Percentiles rank a stretch among this genome's conserved stretches.
phyloP scores from a whole-genome alignment of 2,113 vertebrate species.

The Brienomyrus longianalis region DNA sequence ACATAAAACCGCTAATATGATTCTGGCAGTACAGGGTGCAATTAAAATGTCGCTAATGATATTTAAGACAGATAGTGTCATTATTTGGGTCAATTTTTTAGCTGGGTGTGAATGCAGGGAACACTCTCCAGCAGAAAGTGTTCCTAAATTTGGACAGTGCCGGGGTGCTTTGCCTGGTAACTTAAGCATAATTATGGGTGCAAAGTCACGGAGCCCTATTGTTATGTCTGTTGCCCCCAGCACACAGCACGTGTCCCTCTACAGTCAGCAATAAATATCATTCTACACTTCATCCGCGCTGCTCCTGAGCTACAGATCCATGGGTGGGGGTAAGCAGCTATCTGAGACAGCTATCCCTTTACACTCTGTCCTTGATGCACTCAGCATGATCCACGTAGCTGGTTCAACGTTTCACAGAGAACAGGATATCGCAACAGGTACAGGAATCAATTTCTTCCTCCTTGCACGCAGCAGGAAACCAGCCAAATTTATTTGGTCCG shows the following conservation, averaged over 20 bases:
- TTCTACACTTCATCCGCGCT: not conserved
- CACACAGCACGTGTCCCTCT: not conserved
- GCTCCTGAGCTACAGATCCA: not conserved
- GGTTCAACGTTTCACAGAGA: not conserved
- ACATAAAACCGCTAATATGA: not conserved
- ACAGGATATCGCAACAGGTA: not conserved
- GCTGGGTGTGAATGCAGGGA: not conserved
- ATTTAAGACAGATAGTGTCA: not conserved
- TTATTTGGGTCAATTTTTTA: not conserved
- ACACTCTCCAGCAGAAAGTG: not conserved
- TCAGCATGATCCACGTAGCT: not conserved
- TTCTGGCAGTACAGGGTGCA: not conserved
- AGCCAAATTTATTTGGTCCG: not conserved
- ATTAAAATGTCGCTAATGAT: slow-evolving; percentile 12
- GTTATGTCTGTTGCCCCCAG: not conserved
- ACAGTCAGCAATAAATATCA: not conserved
- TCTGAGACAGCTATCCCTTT: not conserved
- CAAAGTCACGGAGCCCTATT: not conserved
- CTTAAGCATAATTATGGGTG: not conserved
- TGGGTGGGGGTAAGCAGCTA: not conserved
- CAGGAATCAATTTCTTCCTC: not conserved
- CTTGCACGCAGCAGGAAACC: not conserved
- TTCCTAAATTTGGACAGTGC: not conserved
- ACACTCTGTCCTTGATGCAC: not conserved
- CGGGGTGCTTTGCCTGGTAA: not conserved